phyloP scores from a whole-genome alignment of 2,888 invertebrate genomes.

The Galerucella nymphaeae region DNA sequence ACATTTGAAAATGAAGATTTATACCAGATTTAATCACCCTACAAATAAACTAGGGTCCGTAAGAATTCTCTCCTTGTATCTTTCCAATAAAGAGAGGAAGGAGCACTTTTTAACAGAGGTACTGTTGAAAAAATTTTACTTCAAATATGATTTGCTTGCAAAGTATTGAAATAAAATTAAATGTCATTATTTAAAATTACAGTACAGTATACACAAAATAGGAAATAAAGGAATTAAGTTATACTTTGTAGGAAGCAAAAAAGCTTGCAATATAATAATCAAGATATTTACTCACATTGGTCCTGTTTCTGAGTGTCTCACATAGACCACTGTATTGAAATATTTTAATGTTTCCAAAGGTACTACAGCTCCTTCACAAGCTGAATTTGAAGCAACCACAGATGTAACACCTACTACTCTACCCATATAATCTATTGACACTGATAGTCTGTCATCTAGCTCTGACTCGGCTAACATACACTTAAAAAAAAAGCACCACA shows the following conservation, averaged over 20 bases:
- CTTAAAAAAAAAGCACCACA: constrained; percentile 67
- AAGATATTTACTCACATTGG: constrained; percentile 71
- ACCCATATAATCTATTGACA: constrained; percentile 84
- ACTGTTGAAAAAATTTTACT: no score
- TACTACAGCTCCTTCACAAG: constrained; percentile 65
- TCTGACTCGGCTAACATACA: constrained; percentile 81
- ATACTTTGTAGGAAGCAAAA: background rate
- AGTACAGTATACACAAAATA: no score
- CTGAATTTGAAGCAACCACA: constrained; percentile 66
- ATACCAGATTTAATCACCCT: background rate
- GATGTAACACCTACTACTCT: constrained; percentile 78
- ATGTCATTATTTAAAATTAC: no score
- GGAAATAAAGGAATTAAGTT: no score
- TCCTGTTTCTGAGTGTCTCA: constrained; percentile 84
- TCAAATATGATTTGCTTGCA: no score
- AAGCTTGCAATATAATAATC: background rate
- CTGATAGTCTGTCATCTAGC: constrained; percentile 80
- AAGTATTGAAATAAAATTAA: no score
- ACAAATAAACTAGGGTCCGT: no score
- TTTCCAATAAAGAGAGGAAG: no score
- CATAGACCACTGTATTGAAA: constrained; percentile 82
- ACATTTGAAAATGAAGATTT: constrained; percentile 17
- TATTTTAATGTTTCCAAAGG: constrained; percentile 64
- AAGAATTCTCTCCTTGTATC: no score
- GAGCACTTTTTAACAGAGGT: no score